Evolutionary conservation across 2,888 invertebrate genomes (phyloP).

Genomic region (Cataglyphis albicans): DNA sequence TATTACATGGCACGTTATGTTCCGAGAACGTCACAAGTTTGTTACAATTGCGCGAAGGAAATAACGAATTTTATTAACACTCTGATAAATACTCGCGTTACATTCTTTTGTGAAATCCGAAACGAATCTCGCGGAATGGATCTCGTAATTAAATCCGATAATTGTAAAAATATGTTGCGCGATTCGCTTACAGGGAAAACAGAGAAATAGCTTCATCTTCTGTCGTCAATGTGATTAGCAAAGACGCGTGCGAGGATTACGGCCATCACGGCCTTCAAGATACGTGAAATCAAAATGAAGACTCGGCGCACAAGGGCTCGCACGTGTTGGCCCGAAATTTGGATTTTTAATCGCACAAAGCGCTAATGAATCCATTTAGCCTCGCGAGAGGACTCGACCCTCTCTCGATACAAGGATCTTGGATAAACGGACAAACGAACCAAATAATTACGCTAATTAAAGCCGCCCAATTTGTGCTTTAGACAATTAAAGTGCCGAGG

Average conservation of each 20-base stretch:
- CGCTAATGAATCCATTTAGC: conserved; percentile 75
- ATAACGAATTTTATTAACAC: neutral
- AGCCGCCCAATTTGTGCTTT: conserved; percentile 84
- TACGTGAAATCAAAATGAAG: conserved; percentile 20
- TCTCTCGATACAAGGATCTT: conserved; percentile 74
- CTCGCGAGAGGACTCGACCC: conserved; percentile 26
- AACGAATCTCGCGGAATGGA: neutral
- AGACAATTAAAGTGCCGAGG: conserved; percentile 79
- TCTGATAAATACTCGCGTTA: neutral
- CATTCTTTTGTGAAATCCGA: neutral
- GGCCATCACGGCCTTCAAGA: conserved; percentile 11
- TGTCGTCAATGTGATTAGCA: neutral
- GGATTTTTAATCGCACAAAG: conserved; percentile 75
- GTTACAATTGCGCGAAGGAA: neutral
- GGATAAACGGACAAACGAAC: conserved; percentile 79
- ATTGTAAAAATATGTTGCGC: conserved; percentile 1
- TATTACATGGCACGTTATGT: conserved; percentile 18
- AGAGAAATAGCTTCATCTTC: neutral
- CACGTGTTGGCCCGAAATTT: conserved; percentile 38
- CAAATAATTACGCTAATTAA: conserved; percentile 85
- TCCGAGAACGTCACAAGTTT: neutral
- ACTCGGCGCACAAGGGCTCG: neutral
- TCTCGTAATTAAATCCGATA: conserved; percentile 13
- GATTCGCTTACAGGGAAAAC: neutral
- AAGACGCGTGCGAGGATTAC: conserved; percentile 36